These are phyloP conservation scores for Podabrus alpinus DNA, from an alignment of 2,888 invertebrate genomes.

Conservation along the genomic window DNA sequence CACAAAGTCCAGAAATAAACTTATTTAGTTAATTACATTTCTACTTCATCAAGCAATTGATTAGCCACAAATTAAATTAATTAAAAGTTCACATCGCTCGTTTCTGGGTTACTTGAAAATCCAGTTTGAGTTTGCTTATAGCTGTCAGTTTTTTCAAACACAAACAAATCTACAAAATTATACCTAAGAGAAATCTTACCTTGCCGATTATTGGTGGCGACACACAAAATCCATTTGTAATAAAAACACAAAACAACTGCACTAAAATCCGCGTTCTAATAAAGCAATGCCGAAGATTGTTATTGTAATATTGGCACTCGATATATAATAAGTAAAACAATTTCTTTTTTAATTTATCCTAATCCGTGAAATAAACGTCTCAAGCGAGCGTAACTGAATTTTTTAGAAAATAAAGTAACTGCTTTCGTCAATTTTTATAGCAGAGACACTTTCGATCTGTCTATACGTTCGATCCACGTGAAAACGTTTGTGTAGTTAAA, in stretches of 20 bases:
- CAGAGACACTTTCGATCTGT: slow-evolving; percentile 47
- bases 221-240: neutral
- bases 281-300: neutral
- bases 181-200: neutral
- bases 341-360: neutral
- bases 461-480: slow-evolving; percentile 44
- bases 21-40: neutral
- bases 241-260: neutral
- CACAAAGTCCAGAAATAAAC: neutral
- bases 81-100: neutral
- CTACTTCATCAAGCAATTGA: neutral
- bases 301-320: neutral
- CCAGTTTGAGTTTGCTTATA: neutral
- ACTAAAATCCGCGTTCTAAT: neutral
- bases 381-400: neutral
- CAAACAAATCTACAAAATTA: neutral
- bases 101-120: neutral
- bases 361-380: neutral
- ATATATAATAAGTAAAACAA: neutral
- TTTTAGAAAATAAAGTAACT: slow-evolving; percentile 32
- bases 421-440: slow-evolving; percentile 48
- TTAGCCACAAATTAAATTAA: neutral
- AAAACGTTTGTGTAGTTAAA: slow-evolving; percentile 47
- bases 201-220: neutral
- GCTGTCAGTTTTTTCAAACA: neutral